Conservation (phyloP, 2,113 vertebrate genomes). For the pig (Sus scrofa) region DNA sequence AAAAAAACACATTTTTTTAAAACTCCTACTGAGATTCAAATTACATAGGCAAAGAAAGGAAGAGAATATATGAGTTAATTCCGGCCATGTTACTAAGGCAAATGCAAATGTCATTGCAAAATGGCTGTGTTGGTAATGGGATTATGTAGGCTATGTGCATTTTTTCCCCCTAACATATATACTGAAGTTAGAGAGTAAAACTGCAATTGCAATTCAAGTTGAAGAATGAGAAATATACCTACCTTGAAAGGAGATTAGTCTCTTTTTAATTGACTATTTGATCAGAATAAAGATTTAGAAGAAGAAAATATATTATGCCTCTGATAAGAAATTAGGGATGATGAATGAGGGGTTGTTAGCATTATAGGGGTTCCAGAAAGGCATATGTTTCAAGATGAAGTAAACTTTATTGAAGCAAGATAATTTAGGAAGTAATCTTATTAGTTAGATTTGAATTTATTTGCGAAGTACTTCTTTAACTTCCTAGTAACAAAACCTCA, state of each 20-base stretch:
- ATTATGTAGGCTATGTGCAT: not conserved
- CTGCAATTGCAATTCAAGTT: slow-evolving; percentile 20
- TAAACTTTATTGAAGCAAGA: slow-evolving; percentile 65
- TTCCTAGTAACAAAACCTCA: slow-evolving; percentile 40
- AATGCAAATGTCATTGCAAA: slow-evolving; percentile 1
- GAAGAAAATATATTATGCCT: slow-evolving; percentile 63
- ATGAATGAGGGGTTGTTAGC: slow-evolving; percentile 63
- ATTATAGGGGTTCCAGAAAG: slow-evolving; percentile 18
- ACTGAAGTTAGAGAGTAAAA: slow-evolving; percentile 41
- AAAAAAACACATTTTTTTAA: slow-evolving; percentile 63
- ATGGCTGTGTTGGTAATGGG: not conserved
- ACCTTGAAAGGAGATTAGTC: slow-evolving; percentile 65
- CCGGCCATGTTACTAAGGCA: slow-evolving; percentile 41
- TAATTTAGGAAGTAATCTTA: slow-evolving; percentile 69
- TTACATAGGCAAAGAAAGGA: slow-evolving; percentile 29
- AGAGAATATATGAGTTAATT: slow-evolving; percentile 45
- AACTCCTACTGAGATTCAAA: slow-evolving; percentile 52
- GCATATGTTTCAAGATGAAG: slow-evolving; percentile 37
- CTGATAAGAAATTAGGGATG: slow-evolving; percentile 72
- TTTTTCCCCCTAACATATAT: not conserved
- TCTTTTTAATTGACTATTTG: slow-evolving; percentile 75
- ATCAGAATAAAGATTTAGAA: slow-evolving; percentile 78
- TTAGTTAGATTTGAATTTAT: slow-evolving; percentile 60
- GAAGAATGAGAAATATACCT: slow-evolving; percentile 58
- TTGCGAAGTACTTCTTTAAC: slow-evolving; percentile 65